Base-by-base conservation (phyloP, 1,140 invertebrate genomes). In the Ostrea denselamellosa region DNA sequence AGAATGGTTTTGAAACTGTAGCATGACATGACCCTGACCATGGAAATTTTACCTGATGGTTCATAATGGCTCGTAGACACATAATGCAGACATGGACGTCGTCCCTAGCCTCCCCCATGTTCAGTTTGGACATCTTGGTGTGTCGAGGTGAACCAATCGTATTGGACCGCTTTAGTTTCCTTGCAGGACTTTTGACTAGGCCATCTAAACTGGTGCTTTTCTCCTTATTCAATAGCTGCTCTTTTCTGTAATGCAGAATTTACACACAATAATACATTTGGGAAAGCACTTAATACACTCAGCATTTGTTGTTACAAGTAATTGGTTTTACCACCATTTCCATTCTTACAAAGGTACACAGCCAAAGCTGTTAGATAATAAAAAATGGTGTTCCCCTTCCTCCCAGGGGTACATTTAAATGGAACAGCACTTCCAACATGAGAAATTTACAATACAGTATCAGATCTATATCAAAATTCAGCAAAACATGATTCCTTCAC, bases 1-100 rank as follows among this genome's bases (percentile, higher is more conserved):
- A n/a, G n/a, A n/a, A n/a, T n/a, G n/a, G n/a, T n/a, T n/a, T n/a
- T n/a, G n/a, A n/a, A n/a, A n/a, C n/a, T n/a, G n/a, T n/a, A n/a
- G n/a, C n/a, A n/a, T n/a, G n/a, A n/a, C n/a, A n/a, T 44, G 52
- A 62, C n/a, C 7, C 17, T 62, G 52, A 62, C n/a, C 7, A 0
- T 62, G 17, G 25, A 81, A 85, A 84, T 25, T n/a, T 94, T 95
- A 98, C 98, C 96, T 99, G 99, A 94, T 99, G 99, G 95, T 99
- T 99, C 99, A 99, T 99, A 92, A 99, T 99, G 85, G 99, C 99
- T 53, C 99, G 96, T 95, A 99, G 97, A 95, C 99, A 99, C 97
- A 99, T 98, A 91, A 99, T 99, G 96, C 98, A 99, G 85, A 99
- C 98, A 95, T 99, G 99, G 91, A 99, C 99, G 94, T 99, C 99